These are phyloP conservation scores for Turdus rufiventris DNA, from an alignment of 2,113 vertebrate species.

Conservation along the genomic window DNA sequence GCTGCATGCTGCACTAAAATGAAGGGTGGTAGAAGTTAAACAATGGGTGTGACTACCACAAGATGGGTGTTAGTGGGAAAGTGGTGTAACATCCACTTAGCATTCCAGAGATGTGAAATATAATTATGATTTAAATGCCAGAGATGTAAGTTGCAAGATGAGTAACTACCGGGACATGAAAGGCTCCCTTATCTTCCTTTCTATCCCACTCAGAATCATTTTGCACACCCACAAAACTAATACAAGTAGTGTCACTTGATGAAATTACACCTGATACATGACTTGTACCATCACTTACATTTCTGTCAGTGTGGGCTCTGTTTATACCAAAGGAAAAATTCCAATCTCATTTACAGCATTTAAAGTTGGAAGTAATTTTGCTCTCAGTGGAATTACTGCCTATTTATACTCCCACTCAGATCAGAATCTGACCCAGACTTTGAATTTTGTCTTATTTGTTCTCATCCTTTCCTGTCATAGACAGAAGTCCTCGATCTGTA, in stretches of 20 bases:
- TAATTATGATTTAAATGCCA: constrained; percentile 49
- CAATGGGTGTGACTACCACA: constrained; percentile 49
- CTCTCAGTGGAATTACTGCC: not conserved
- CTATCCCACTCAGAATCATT: constrained; percentile 38
- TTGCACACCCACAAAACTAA: constrained; percentile 51
- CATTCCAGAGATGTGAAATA: constrained; percentile 48
- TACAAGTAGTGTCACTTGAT: constrained; percentile 32
- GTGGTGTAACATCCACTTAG: constrained; percentile 50
- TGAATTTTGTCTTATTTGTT: not conserved
- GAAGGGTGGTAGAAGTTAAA: constrained; percentile 34
- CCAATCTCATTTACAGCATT: not conserved
- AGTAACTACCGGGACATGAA: constrained; percentile 43
- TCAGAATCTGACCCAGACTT: not conserved
- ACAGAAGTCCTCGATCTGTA: not conserved
- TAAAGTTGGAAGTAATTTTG: not conserved
- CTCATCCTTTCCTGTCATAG: not conserved
- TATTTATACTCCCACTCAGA: not conserved
- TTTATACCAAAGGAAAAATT: constrained; percentile 1
- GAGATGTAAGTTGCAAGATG: constrained; percentile 36
- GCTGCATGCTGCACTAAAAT: not conserved
- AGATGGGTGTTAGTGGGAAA: constrained; percentile 46
- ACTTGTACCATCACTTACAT: constrained; percentile 7
- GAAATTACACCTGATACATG: constrained; percentile 8
- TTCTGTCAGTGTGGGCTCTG: not conserved
- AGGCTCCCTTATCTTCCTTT: constrained; percentile 33